Evolutionary conservation across 2,113 vertebrate species (phyloP).

Genomic region (Trinectes maculatus): DNA sequence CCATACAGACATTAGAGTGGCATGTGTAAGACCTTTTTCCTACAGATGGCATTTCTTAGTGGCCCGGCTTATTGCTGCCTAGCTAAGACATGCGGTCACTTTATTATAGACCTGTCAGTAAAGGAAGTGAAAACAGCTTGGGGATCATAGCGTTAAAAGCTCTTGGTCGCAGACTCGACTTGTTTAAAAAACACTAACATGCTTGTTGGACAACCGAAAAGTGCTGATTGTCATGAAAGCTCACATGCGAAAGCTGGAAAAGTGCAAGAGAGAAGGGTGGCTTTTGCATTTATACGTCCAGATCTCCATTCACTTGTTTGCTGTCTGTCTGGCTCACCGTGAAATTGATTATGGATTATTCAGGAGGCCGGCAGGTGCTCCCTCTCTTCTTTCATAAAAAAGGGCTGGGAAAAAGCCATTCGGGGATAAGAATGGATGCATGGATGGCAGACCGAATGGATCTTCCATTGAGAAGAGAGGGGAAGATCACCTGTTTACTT

Average conservation of each 20-base stretch:
- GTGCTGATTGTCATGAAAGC: slow-evolving; percentile 61
- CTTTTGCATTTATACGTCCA: slow-evolving; percentile 48
- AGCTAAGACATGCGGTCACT: background rate
- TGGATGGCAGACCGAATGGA: slow-evolving; percentile 35
- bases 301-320: slow-evolving; percentile 75
- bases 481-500: slow-evolving; percentile 64
- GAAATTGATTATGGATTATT: slow-evolving; percentile 84
- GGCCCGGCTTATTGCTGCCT: background rate
- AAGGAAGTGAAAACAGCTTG: background rate
- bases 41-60: background rate
- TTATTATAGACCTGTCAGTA: background rate
- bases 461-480: slow-evolving; percentile 81
- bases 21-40: too few species aligned
- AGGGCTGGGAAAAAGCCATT: slow-evolving; percentile 58
- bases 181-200: slow-evolving; percentile 6
- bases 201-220: slow-evolving; percentile 45
- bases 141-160: slow-evolving; percentile 38
- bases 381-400: slow-evolving; percentile 80
- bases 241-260: slow-evolving; percentile 30
- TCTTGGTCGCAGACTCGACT: slow-evolving; percentile 26
- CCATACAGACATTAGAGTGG: too few species aligned
- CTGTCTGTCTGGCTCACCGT: slow-evolving; percentile 55
- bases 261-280: background rate
- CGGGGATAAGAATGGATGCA: slow-evolving; percentile 66
- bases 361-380: slow-evolving; percentile 72